Conservation (phyloP, 1,140 invertebrate species). For the Hermetia illucens region DNA sequence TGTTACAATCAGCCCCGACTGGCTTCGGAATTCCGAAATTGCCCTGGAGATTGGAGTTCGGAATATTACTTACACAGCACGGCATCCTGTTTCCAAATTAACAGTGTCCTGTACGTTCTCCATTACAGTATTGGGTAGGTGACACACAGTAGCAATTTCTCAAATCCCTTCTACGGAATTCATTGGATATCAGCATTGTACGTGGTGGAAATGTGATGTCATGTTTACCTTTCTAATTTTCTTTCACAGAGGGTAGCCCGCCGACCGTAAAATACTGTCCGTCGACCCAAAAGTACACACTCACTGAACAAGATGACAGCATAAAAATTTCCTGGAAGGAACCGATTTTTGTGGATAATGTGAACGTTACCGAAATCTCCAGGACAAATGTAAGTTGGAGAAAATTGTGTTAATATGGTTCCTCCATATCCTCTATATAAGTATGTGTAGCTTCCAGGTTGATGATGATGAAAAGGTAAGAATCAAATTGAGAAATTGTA, state of each 20-base stretch:
- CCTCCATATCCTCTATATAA: background rate
- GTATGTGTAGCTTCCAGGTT: too few relatives aligned
- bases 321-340: slow-evolving; percentile 38
- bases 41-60: slow-evolving; percentile 29
- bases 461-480: too few relatives aligned
- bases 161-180: too few relatives aligned
- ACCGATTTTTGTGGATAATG: slow-evolving; percentile 42
- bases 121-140: slow-evolving; percentile 30
- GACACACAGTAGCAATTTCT: slow-evolving; percentile 1
- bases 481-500: too few relatives aligned
- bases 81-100: slow-evolving; percentile 32
- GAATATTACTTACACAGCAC: slow-evolving; percentile 31
- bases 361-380: slow-evolving; percentile 33
- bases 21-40: slow-evolving; percentile 32
- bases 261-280: slow-evolving; percentile 32
- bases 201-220: too few relatives aligned
- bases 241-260: slow-evolving; percentile 29
- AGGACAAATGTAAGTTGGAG: slow-evolving; percentile 34
- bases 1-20: slow-evolving; percentile 32
- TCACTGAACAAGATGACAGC: slow-evolving; percentile 16
- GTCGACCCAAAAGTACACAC: slow-evolving; percentile 26
- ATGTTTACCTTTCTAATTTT: slow-evolving; percentile 9
- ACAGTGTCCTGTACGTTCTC: slow-evolving; percentile 30
- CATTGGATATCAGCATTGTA: too few relatives aligned
- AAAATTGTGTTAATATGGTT: slow-evolving; percentile 1